Percentiles rank a stretch among this genome's conserved stretches.
phyloP scores from a whole-genome alignment of 1,140 invertebrate genomes.

The Zaprionus vittiger region DNA sequence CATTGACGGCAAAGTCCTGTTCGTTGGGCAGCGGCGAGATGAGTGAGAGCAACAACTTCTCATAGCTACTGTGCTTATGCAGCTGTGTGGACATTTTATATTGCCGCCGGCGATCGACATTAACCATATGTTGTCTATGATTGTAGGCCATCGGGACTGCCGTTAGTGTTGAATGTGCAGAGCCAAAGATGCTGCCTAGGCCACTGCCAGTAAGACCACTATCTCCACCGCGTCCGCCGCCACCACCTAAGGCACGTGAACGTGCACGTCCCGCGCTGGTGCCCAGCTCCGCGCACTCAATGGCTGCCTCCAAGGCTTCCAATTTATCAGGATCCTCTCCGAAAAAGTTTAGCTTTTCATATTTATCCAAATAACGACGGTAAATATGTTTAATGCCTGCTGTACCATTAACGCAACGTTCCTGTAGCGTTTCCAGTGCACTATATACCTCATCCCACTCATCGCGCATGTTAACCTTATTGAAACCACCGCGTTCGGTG shows the following conservation, averaged over 20 bases:
- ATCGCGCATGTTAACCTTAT: conserved; percentile 93
- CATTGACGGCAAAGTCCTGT: conserved; percentile 99
- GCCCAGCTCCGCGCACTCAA: conserved; percentile 61
- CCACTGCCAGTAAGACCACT: conserved; percentile 27
- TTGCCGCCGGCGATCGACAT: conserved; percentile 85
- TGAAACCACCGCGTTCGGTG: conserved; percentile 95
- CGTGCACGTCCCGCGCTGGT: conserved; percentile 84
- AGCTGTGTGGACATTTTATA: conserved; percentile 86
- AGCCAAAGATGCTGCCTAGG: conserved; percentile 85
- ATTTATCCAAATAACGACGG: conserved; percentile 90
- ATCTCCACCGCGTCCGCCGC: conserved; percentile 21
- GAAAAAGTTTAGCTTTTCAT: conserved; percentile 85
- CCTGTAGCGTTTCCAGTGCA: conserved; percentile 89
- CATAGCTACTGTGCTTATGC: conserved; percentile 92
- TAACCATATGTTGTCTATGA: conserved; percentile 92
- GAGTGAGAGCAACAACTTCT: conserved; percentile 94
- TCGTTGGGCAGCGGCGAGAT: conserved; percentile 98
- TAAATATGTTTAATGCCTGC: conserved; percentile 95
- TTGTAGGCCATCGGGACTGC: conserved; percentile 93
- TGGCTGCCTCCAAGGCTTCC: conserved; percentile 91
- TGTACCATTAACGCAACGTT: conserved; percentile 93
- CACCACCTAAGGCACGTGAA: conserved; percentile 48
- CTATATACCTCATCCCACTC: conserved; percentile 93
- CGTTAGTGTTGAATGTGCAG: conserved; percentile 88
- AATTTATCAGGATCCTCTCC: conserved; percentile 92